These are phyloP conservation scores for Anagyrus pseudococci DNA, from an alignment of 2,888 invertebrate genomes.

Conservation along the genomic window DNA sequence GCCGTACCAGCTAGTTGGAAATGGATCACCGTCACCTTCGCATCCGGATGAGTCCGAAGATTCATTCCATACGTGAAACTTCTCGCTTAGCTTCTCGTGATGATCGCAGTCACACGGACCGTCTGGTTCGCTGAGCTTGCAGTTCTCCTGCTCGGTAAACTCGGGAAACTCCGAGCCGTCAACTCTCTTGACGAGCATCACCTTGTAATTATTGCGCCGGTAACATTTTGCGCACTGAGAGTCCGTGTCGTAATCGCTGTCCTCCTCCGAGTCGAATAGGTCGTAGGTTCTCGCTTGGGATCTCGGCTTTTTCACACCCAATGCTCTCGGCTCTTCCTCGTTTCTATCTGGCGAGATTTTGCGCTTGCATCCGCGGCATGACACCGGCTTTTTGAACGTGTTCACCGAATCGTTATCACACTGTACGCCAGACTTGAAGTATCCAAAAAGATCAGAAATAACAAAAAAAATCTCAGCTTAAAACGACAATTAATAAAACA, in stretches of 20 bases:
- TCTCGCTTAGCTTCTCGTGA: constrained; percentile 11
- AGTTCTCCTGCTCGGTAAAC: constrained; percentile 1
- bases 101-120: constrained; percentile 28
- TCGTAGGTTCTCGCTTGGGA: neutral
- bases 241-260: neutral
- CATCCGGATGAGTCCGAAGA: constrained; percentile 9
- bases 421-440: neutral
- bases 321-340: neutral
- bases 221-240: neutral
- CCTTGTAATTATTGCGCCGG: neutral
- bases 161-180: constrained; percentile 15
- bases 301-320: neutral
- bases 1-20: neutral
- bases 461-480: too few species aligned
- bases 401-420: neutral
- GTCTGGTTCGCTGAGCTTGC: too few species aligned
- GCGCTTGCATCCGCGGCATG: too few species aligned
- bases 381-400: too few species aligned
- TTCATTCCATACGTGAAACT: constrained; percentile 5
- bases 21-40: neutral
- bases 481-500: too few species aligned
- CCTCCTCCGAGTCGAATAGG: neutral
- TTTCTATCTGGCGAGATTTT: too few species aligned
- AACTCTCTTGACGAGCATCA: neutral
- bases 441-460: neutral